A percentile compares a stretch with the other conserved stretches of the same genome.
Evolutionary conservation across 2,797 vertebrate species (phyloP).

Genomic region (Nannoperca australis): DNA sequence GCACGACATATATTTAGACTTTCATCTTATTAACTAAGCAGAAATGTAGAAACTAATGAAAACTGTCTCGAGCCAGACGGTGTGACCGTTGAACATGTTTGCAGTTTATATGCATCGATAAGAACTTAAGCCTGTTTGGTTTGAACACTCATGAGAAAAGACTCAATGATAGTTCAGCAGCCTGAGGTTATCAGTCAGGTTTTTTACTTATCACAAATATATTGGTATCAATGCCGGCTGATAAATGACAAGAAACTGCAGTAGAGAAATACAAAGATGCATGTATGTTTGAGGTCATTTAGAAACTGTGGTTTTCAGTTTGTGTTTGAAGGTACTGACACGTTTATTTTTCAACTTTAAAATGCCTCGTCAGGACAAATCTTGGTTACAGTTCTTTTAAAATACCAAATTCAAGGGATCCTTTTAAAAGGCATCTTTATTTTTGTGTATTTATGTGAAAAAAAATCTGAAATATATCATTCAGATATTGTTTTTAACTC

Average conservation of each 20-base stretch:
- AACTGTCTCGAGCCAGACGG: not conserved
- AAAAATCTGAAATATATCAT: no score
- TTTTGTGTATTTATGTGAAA: not conserved
- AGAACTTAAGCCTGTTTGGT: not conserved
- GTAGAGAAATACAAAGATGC: not conserved
- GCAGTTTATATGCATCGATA: no score
- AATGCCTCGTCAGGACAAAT: not conserved
- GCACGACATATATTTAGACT: not conserved
- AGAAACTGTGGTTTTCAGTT: not conserved
- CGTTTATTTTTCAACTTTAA: not conserved
- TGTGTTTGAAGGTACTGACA: not conserved
- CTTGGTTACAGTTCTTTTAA: not conserved
- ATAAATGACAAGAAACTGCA: not conserved
- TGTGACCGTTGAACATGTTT: not conserved
- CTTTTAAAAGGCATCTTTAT: not conserved
- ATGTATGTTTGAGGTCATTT: not conserved
- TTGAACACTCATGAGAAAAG: not conserved
- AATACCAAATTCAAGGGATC: no score
- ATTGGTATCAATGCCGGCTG: no score
- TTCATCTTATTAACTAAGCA: not conserved
- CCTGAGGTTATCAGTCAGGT: not conserved
- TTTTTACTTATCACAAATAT: not conserved
- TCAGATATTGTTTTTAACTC: no score
- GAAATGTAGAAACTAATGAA: not conserved
- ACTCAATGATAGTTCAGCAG: not conserved